phyloP scores from a whole-genome alignment of 1,140 invertebrate species.

The Drosophila micromelanica region DNA sequence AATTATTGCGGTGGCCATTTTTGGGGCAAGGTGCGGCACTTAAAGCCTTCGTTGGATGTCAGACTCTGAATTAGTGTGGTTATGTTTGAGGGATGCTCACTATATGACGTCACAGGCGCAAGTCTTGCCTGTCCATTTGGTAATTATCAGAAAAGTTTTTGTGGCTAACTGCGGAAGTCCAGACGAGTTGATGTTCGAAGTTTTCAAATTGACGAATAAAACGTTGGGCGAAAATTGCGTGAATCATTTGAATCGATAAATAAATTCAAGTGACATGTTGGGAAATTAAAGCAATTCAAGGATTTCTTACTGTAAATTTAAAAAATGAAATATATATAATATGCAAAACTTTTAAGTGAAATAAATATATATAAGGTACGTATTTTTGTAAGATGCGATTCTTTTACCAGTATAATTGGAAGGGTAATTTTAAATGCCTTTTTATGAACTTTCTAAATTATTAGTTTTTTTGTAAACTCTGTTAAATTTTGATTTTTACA shows the following conservation, averaged over 20 bases:
- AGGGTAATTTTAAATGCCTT: too few species aligned
- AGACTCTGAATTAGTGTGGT: background rate
- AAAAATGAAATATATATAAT: too few species aligned
- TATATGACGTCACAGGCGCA: constrained; percentile 8
- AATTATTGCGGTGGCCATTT: constrained; percentile 25
- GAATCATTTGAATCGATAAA: constrained; percentile 13
- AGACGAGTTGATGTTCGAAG: constrained; percentile 15
- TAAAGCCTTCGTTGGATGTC: constrained; percentile 14
- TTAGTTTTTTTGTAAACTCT: too few species aligned
- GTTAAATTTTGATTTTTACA: too few species aligned
- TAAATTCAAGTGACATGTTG: background rate
- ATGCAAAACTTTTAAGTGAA: too few species aligned
- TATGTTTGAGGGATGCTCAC: constrained; percentile 13
- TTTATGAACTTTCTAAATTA: too few species aligned
- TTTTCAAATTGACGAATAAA: constrained; percentile 17
- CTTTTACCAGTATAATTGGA: too few species aligned
- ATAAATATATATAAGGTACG: too few species aligned
- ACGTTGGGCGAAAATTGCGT: background rate
- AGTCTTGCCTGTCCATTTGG: constrained; percentile 5
- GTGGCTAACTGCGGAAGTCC: constrained; percentile 5
- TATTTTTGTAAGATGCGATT: too few species aligned
- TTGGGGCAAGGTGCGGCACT: constrained; percentile 8
- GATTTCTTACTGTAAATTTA: too few species aligned
- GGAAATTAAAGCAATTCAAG: background rate
- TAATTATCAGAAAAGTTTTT: constrained; percentile 26